Percentiles rank a stretch among this genome's conserved stretches.
These are phyloP conservation scores for Lagopus muta DNA, from an alignment of 2,113 vertebrate species.

Conservation along the genomic window DNA sequence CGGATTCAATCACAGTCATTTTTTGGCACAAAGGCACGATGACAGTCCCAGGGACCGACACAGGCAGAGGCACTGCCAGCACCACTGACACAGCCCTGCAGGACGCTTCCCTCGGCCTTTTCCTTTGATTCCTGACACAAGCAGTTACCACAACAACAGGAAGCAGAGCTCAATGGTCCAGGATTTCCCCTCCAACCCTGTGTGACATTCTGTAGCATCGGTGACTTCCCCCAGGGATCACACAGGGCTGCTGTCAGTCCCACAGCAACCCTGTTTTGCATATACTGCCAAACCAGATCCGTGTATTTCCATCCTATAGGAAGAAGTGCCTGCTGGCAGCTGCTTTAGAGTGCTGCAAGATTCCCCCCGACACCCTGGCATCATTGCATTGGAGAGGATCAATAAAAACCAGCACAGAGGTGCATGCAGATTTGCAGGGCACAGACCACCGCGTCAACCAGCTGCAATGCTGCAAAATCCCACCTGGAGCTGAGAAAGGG, in stretches of 20 bases:
- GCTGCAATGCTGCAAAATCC: not conserved
- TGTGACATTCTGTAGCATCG: not conserved
- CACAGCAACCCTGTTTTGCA: not conserved
- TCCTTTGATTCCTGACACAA: not conserved
- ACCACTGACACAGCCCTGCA: not conserved
- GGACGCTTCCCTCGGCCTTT: not conserved
- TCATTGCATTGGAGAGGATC: not conserved
- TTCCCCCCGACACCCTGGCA: not conserved
- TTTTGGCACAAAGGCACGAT: rapidly evolving
- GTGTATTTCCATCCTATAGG: not conserved
- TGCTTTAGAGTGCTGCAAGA: not conserved
- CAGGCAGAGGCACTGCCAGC: rapidly evolving
- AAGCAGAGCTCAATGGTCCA: not conserved
- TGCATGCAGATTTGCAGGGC: rapidly evolving
- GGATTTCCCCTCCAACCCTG: not conserved
- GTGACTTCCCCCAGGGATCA: not conserved
- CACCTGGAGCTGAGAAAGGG: not conserved
- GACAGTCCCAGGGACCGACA: not conserved
- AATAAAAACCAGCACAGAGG: not conserved
- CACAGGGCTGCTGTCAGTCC: not conserved
- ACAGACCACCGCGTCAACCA: not conserved
- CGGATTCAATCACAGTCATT: not conserved
- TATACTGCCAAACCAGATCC: not conserved
- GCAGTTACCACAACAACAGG: not conserved
- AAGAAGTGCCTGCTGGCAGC: not conserved